Percentiles rank a stretch among this genome's conserved stretches.
Conservation (phyloP, 2,888 invertebrate species). For the Polydrusus cervinus region DNA sequence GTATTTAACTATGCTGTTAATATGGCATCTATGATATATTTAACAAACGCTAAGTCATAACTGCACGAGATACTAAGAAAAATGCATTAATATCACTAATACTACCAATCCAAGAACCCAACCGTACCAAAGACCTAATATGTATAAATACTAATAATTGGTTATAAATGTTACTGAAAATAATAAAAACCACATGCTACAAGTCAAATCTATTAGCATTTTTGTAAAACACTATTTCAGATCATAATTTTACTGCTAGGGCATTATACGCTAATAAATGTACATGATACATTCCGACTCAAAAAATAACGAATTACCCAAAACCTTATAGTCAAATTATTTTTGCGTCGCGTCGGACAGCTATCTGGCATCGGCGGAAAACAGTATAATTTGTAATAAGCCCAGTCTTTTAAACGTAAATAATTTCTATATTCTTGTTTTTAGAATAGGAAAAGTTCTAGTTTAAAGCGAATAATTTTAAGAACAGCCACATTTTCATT, state of each 20-base stretch:
- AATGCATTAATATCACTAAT: constrained; percentile 43
- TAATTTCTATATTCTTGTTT: too few relatives aligned
- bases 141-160: constrained; percentile 15
- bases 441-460: too few relatives aligned
- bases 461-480: too few relatives aligned
- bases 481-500: too few relatives aligned
- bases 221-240: constrained; percentile 21
- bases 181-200: constrained; percentile 51
- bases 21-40: constrained; percentile 3
- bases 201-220: constrained; percentile 38
- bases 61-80: constrained; percentile 13
- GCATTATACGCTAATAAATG: too few relatives aligned
- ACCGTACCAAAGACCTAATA: constrained; percentile 48
- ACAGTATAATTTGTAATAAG: too few relatives aligned
- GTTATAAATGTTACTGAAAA: constrained; percentile 37
- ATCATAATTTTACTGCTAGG: too few relatives aligned
- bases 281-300: not conserved
- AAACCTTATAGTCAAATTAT: too few relatives aligned
- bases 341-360: too few relatives aligned
- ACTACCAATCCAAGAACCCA: constrained; percentile 53
- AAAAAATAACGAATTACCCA: too few relatives aligned
- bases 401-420: too few relatives aligned
- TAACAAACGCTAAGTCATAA: constrained; percentile 9
- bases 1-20: constrained; percentile 11
- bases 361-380: too few relatives aligned